Evolutionary conservation across 2,888 invertebrate species (phyloP), one percentile per base, ranked within the genome.

Genomic region (Cynaeus angustus): DNA sequence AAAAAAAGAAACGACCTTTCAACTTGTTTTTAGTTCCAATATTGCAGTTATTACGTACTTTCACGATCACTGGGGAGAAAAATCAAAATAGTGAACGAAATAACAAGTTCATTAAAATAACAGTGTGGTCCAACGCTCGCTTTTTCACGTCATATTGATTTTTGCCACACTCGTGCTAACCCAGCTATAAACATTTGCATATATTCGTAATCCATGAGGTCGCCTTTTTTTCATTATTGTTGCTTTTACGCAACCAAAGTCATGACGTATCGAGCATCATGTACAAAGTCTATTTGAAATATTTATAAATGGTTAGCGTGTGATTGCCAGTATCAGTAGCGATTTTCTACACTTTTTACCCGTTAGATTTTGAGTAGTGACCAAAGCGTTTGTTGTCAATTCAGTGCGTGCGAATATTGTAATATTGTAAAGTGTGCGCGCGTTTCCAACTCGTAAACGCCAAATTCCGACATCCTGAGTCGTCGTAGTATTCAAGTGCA

Each of bases 401-500:
- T 72, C 76, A 0, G 81, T 80, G 68, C 79, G 78, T 68, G 75
- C 81, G 41, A 78, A 81, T 62, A 83, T 74, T 55, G 79, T 80
- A 30, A 82, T 71, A 74, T 82, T 82, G 72, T 79, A 83, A 55
- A 70, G 70, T 68, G 72, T 73, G 48, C 68, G 64, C 58, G 71
- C 72, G 65, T 73, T 73, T 62, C 74, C 72, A 56, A 80, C 68
- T 55, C 75, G 75, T 45, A 83, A 72, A 73, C 76, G 79, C 83
- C 83, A 84, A 62, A 75, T 53, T 52, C 83, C 83, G 69, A 79
- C 76, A 72, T 65, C 75, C 28, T 69, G 66, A 72, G 73, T 76
- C 72, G 66, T 52, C 66, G 76, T 74, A 55, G 76, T 72, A 61
- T 77, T 79, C 52, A 83, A 73, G 72, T 80, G 79, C 43, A 83